Conservation (phyloP, 2,888 invertebrate genomes). For the Leptothorax acervorum region DNA sequence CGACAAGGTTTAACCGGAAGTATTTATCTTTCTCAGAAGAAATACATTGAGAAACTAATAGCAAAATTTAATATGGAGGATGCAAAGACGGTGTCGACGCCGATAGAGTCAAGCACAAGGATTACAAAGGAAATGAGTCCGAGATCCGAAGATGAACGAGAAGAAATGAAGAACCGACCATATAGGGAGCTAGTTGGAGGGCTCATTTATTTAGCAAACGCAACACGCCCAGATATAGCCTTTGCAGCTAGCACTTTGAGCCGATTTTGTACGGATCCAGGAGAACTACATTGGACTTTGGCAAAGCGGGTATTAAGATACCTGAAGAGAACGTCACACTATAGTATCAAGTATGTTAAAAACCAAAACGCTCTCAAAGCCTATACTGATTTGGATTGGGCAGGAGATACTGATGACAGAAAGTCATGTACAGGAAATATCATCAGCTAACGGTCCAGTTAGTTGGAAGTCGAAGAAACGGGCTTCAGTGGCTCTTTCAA, state of each 20-base stretch:
- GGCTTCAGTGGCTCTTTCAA: slow-evolving; percentile 43
- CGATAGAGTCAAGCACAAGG: background rate
- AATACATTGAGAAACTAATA: background rate
- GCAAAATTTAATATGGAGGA: background rate
- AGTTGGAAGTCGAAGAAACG: background rate
- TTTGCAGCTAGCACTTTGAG: background rate
- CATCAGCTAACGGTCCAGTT: background rate
- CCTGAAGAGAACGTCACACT: background rate
- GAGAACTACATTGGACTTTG: background rate
- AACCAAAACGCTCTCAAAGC: background rate
- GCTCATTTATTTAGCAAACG: background rate
- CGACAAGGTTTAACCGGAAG: background rate
- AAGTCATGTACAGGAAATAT: background rate
- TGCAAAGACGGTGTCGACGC: background rate
- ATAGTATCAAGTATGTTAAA: background rate
- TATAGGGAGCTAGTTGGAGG: background rate
- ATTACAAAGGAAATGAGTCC: background rate
- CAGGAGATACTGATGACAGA: background rate
- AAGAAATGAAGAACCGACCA: background rate
- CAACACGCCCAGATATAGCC: background rate
- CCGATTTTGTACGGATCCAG: background rate
- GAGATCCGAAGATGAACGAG: background rate
- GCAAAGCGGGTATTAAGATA: background rate
- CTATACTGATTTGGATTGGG: background rate
- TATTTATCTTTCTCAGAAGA: background rate